Conservation (phyloP, 30 jellyfish, hydroid and myxozoan genomes). For the Chironex yamaguchii region DNA sequence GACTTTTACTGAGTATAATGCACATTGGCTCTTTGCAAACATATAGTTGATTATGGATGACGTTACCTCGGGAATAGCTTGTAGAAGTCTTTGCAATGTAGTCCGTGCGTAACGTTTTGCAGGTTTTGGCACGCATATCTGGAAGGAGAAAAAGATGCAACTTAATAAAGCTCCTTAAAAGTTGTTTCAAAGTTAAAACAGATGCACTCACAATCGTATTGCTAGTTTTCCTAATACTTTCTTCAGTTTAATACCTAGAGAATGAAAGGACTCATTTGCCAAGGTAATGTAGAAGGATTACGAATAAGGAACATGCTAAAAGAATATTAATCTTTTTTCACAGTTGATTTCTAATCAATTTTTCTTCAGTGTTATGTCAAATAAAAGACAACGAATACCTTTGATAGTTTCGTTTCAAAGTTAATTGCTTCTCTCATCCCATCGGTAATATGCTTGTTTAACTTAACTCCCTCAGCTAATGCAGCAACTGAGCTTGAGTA, state of each 20-base stretch:
- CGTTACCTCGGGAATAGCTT: conserved; percentile 91
- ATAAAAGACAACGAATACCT: conserved; percentile 46
- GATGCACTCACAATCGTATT: too few species aligned
- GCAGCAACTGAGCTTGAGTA: conserved; percentile 81
- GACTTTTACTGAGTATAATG: neutral
- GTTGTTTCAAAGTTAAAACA: too few species aligned
- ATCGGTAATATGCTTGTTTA: conserved; percentile 27
- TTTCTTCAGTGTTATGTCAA: too few species aligned
- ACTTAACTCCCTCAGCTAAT: conserved; percentile 62
- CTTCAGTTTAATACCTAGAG: too few species aligned
- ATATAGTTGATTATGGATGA: neutral
- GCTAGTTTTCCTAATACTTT: too few species aligned
- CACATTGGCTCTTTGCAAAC: too few species aligned
- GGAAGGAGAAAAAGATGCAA: neutral
- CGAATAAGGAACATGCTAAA: too few species aligned
- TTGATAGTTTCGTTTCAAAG: conserved; percentile 78
- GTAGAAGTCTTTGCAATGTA: conserved; percentile 61
- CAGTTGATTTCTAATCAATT: neutral
- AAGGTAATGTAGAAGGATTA: too few species aligned
- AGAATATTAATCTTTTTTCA: neutral
- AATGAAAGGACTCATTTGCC: too few species aligned
- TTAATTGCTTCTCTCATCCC: conserved; percentile 78
- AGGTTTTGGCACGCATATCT: conserved; percentile 91
- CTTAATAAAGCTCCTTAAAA: too few species aligned
- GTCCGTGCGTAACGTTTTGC: conserved; percentile 94